A percentile compares a stretch with the other conserved stretches of the same genome.
phyloP scores from a whole-genome alignment of 2,888 invertebrate genomes.

The Tetragonula carbonaria region DNA sequence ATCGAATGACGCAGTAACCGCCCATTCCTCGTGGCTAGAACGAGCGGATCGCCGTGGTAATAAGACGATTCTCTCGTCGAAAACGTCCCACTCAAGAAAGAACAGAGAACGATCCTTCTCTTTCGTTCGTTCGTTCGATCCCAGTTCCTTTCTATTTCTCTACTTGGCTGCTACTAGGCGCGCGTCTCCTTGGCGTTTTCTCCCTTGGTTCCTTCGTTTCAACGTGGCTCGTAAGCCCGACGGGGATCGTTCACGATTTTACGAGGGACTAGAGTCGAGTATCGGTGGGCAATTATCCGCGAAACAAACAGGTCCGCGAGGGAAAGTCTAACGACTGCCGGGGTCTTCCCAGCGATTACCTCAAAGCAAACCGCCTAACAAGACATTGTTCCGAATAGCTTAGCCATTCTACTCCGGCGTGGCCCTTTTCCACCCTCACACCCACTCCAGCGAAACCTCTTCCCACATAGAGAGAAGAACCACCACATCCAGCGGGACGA shows the following conservation, averaged over 20 bases:
- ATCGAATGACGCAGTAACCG: slow-evolving; percentile 42
- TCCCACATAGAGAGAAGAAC: slow-evolving; percentile 63
- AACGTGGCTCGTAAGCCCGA: slow-evolving; percentile 49
- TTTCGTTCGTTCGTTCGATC: neutral
- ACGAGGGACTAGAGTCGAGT: slow-evolving; percentile 73
- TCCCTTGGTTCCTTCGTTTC: neutral
- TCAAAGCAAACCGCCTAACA: slow-evolving; percentile 82
- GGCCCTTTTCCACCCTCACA: slow-evolving; percentile 72
- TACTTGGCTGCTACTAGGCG: neutral
- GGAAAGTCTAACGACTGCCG: slow-evolving; percentile 77
- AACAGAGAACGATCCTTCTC: neutral
- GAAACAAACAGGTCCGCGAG: slow-evolving; percentile 75
- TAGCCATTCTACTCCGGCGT: slow-evolving; percentile 74
- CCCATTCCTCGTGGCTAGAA: slow-evolving; percentile 28
- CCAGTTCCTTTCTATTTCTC: neutral
- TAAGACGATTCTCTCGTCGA: slow-evolving; percentile 30
- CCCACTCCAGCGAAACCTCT: slow-evolving; percentile 63
- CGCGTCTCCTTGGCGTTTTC: slow-evolving; percentile 10
- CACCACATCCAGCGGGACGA: slow-evolving; percentile 68
- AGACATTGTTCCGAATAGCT: slow-evolving; percentile 83
- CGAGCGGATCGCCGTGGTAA: slow-evolving; percentile 42
- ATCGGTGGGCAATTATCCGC: slow-evolving; percentile 75
- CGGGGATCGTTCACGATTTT: slow-evolving; percentile 72
- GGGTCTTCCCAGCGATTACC: slow-evolving; percentile 80
- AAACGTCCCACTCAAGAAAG: slow-evolving; percentile 23